Base-by-base conservation (phyloP, 2,113 vertebrate genomes). In the Nestor notabilis region DNA sequence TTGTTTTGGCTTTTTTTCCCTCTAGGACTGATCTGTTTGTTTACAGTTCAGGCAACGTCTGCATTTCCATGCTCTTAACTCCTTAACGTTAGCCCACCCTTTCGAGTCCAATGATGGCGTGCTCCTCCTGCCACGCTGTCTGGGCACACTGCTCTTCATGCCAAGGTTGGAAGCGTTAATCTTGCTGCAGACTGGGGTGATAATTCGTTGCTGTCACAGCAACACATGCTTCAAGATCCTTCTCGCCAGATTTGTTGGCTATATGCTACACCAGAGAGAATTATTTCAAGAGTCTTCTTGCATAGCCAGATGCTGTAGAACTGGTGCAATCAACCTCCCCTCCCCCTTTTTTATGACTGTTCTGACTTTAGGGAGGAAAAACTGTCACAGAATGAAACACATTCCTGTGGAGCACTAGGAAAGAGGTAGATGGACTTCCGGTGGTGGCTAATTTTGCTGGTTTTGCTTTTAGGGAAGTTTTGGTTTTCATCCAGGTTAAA, bases 171-270 rank as follows among this genome's bases (percentile, higher is more conserved):
- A 95, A 97, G 95, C 86, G 95, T 96, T 96, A 94, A 97, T 97
- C 95, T 95, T 83, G 78, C 91, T 93, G 94, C 92, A 97, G 93
- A 95, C 92, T 76, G 82, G 90, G 90, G 95, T 96, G 96, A 96
- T 97, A 96, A 97, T 96, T 96, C 96, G 96, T 78, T 94, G 92
- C 95, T 97, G 97, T 97, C 95, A 97, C 92, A 94, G 95, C 95
- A 94, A 93, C 96, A 97, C 95, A 96, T 97, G 95, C 90, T 94
- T 90, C 61, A 97, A 95, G 94, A 95, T 96, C 66, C 88, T 93
- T 93, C 95, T 96, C 89, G 90, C 93, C 92, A 96, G 92, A 95
- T 96, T 95, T 90, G 95, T 94, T 97, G 83, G 97, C 96, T 96
- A 89, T 96, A 91, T 94, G 89, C 92, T 97, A 83, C 93, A 77